Percentiles rank a stretch among this genome's conserved stretches.
Conservation (phyloP, 2,113 vertebrate genomes). For the Naja naja region DNA sequence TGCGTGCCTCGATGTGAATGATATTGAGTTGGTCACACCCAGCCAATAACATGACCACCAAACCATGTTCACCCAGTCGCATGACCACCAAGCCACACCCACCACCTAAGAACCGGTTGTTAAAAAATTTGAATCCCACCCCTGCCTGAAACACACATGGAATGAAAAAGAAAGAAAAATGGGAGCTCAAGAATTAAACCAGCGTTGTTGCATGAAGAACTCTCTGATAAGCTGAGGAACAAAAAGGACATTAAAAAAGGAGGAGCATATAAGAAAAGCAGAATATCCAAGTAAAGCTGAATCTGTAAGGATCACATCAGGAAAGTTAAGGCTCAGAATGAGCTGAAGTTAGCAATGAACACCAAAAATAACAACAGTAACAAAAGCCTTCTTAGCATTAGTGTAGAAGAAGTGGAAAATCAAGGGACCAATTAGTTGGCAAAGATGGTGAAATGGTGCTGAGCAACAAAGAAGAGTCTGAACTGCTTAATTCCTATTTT, state of each 20-base stretch:
- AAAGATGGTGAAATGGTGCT: background rate
- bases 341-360: background rate
- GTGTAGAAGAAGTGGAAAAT: background rate
- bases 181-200: background rate
- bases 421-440: background rate
- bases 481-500: background rate
- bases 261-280: background rate
- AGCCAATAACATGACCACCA: too few species aligned
- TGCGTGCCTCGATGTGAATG: too few species aligned
- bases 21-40: too few species aligned
- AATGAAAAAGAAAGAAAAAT: background rate
- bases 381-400: background rate
- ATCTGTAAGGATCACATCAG: background rate
- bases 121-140: too few species aligned
- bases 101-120: too few species aligned
- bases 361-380: background rate
- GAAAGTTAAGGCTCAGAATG: background rate
- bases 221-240: background rate
- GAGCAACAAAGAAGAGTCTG: background rate
- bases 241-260: background rate
- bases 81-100: too few species aligned
- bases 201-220: background rate
- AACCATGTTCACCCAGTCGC: too few species aligned
- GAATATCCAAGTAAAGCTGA: background rate
- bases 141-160: background rate